phyloP scores from a whole-genome alignment of 2,113 vertebrate genomes.

The Hypomesus transpacificus region DNA sequence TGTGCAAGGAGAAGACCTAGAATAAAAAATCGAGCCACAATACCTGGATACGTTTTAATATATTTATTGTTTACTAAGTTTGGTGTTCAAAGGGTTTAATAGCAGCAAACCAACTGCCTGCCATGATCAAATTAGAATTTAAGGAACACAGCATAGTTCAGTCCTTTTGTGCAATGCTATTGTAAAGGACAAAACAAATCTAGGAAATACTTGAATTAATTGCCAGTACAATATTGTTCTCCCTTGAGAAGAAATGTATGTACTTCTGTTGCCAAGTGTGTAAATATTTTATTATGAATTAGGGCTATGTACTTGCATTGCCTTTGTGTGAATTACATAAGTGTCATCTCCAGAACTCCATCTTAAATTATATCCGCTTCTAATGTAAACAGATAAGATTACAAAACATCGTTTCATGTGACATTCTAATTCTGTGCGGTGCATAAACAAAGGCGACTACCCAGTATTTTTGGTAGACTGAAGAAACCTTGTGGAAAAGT shows the following conservation, averaged over 20 bases:
- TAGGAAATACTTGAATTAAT: neutral
- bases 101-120: too few species aligned
- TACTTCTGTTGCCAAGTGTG: slow-evolving; percentile 3
- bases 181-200: neutral
- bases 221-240: neutral
- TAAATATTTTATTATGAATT: slow-evolving; percentile 1
- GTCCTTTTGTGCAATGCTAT: too few species aligned
- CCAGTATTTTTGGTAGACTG: neutral
- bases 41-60: too few species aligned
- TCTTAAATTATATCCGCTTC: neutral
- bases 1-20: neutral
- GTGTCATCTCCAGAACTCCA: neutral
- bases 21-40: neutral
- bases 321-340: neutral
- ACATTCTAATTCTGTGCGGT: neutral
- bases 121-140: too few species aligned
- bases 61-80: too few species aligned
- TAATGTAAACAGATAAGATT: neutral
- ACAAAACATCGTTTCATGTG: neutral
- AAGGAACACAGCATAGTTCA: too few species aligned
- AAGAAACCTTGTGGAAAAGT: neutral
- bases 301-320: neutral
- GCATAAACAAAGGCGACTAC: neutral
- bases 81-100: too few species aligned
- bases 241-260: neutral